Percentiles rank a stretch among this genome's conserved stretches.
These are phyloP conservation scores for Drosophila ezoana DNA, from an alignment of 2,888 invertebrate genomes.

Conservation along the genomic window DNA sequence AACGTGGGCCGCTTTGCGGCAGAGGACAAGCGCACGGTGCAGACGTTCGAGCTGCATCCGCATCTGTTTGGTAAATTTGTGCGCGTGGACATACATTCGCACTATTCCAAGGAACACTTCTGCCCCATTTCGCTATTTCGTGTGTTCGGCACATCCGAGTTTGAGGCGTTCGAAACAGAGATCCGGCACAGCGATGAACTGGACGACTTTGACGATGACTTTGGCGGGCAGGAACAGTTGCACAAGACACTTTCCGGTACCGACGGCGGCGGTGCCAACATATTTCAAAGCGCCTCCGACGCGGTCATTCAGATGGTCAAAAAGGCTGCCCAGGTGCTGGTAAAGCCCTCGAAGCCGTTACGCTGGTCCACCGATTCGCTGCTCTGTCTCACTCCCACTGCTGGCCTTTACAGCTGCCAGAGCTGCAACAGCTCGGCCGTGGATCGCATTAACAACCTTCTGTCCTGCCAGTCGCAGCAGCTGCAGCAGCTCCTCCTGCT, in stretches of 20 bases:
- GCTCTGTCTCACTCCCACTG: conserved; percentile 89
- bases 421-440: conserved; percentile 90
- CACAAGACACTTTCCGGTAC: conserved; percentile 81
- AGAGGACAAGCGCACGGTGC: conserved; percentile 93
- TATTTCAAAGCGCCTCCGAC: conserved; percentile 94
- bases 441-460: conserved; percentile 89
- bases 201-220: conserved; percentile 89
- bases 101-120: conserved; percentile 98
- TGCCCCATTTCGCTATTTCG: conserved; percentile 98
- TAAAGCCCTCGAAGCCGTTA: conserved; percentile 86
- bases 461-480: conserved; percentile 89
- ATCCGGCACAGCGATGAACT: conserved; percentile 89
- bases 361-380: conserved; percentile 52
- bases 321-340: conserved; percentile 94
- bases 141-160: conserved; percentile 96
- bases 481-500: conserved; percentile 88
- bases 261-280: conserved; percentile 87
- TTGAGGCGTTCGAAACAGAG: conserved; percentile 94
- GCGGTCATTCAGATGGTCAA: conserved; percentile 96
- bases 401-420: conserved; percentile 89
- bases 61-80: conserved; percentile 95
- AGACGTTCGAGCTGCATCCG: conserved; percentile 92
- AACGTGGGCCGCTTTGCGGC: conserved; percentile 94
- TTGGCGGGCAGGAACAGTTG: conserved; percentile 63
- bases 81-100: conserved; percentile 95